These are phyloP conservation scores for Drosophila aldrichi DNA, from an alignment of 2,888 invertebrate species.

Conservation along the genomic window DNA sequence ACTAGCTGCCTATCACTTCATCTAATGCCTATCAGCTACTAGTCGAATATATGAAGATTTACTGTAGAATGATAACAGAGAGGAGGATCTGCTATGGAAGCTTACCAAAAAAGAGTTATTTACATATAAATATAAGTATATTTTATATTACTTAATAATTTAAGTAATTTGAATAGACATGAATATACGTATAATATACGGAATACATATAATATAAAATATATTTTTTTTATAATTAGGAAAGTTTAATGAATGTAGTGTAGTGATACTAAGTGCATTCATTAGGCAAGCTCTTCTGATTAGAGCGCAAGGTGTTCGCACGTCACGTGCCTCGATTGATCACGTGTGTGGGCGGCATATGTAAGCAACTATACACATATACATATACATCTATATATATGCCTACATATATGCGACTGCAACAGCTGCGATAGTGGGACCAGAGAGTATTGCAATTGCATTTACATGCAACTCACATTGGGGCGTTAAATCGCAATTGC, in stretches of 20 bases:
- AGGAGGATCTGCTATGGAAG: too few species aligned
- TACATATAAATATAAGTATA: too few species aligned
- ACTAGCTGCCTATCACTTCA: too few species aligned
- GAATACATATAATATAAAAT: background rate
- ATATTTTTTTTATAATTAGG: background rate
- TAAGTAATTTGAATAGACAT: too few species aligned
- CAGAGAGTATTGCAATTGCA: constrained; percentile 29
- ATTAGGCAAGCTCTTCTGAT: background rate
- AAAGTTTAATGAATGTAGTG: background rate
- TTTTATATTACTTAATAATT: too few species aligned
- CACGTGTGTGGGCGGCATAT: constrained; percentile 18
- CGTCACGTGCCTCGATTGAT: constrained; percentile 15
- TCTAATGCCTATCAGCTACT: too few species aligned
- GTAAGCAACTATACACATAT: too few species aligned
- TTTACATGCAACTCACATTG: constrained; percentile 56
- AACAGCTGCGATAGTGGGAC: background rate
- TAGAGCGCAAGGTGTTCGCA: background rate
- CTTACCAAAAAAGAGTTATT: too few species aligned
- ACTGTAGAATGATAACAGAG: too few species aligned
- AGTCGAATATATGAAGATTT: too few species aligned
- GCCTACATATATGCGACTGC: background rate
- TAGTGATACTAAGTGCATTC: background rate
- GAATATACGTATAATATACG: too few species aligned
- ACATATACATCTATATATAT: too few species aligned
- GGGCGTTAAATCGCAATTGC: constrained; percentile 65